phyloP scores from a whole-genome alignment of 2,888 invertebrate genomes.

The Leptinotarsa juncta region DNA sequence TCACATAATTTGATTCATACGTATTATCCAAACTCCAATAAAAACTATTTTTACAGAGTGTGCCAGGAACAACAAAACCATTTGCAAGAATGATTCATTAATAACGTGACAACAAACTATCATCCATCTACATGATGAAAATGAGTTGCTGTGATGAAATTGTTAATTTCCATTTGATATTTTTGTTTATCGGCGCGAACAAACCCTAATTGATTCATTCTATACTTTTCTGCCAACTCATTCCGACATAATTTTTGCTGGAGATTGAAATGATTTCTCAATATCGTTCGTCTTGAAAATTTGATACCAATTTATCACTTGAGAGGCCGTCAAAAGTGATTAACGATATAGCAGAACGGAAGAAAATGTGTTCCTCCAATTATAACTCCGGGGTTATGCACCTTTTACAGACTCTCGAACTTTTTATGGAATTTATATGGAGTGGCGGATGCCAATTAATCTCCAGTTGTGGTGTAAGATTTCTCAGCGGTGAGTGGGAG shows the following conservation, averaged over 20 bases:
- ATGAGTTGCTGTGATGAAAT: slow-evolving; percentile 5
- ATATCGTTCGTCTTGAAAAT: slow-evolving; percentile 28
- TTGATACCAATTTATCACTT: slow-evolving; percentile 38
- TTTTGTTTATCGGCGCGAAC: slow-evolving; percentile 9
- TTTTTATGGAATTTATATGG: slow-evolving; percentile 16
- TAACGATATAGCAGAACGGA: slow-evolving; percentile 20
- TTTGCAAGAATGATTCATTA: too few relatives aligned
- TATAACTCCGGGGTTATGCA: slow-evolving; percentile 7
- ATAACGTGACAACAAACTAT: too few relatives aligned
- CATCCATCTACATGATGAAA: background rate
- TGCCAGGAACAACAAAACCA: too few relatives aligned
- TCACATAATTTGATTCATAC: too few relatives aligned
- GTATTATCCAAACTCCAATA: too few relatives aligned
- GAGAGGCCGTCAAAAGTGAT: slow-evolving; percentile 35
- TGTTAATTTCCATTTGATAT: background rate
- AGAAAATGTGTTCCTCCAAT: background rate
- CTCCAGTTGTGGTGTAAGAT: background rate
- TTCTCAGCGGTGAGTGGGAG: background rate
- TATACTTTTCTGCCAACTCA: slow-evolving; percentile 11
- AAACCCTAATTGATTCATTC: slow-evolving; percentile 11
- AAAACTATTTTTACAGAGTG: too few relatives aligned
- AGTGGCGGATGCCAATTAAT: slow-evolving; percentile 4
- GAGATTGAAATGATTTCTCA: slow-evolving; percentile 24
- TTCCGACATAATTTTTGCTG: slow-evolving; percentile 20
- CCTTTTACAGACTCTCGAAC: background rate